A percentile compares a stretch with the other conserved stretches of the same genome.
Conservation (phyloP, 2,888 invertebrate genomes). For the Pristionchus maxplancki region DNA sequence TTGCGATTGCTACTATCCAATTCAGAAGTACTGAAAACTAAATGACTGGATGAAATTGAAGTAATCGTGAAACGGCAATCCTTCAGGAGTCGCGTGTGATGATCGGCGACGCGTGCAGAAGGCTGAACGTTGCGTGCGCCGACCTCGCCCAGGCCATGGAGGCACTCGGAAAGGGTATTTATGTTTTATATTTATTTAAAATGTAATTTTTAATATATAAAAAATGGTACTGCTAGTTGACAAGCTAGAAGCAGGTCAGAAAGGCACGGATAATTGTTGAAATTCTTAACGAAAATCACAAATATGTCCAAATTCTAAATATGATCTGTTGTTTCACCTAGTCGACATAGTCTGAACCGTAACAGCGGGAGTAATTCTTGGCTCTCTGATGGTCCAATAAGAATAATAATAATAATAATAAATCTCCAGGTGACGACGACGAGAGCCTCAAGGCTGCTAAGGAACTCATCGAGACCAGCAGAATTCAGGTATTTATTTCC, state of each 20-base stretch:
- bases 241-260: too few species aligned
- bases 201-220: too few species aligned
- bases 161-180: constrained; percentile 52
- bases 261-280: too few species aligned
- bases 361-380: neutral
- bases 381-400: too few species aligned
- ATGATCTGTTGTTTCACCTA: neutral
- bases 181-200: too few species aligned
- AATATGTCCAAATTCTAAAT: too few species aligned
- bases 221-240: too few species aligned
- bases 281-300: too few species aligned
- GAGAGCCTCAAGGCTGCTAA: neutral
- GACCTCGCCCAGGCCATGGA: constrained; percentile 54
- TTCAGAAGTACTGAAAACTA: too few species aligned
- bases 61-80: neutral
- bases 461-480: constrained; percentile 42
- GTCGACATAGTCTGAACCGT: neutral
- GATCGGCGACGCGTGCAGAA: constrained; percentile 59
- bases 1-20: too few species aligned
- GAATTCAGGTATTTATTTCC: neutral
- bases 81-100: constrained; percentile 62
- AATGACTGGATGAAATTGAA: neutral
- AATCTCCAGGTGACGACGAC: constrained; percentile 28
- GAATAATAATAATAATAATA: too few species aligned
- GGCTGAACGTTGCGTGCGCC: constrained; percentile 50